Evolutionary conservation across 2,797 vertebrate genomes (phyloP).

Genomic region (Basileuterus tristriatus): DNA sequence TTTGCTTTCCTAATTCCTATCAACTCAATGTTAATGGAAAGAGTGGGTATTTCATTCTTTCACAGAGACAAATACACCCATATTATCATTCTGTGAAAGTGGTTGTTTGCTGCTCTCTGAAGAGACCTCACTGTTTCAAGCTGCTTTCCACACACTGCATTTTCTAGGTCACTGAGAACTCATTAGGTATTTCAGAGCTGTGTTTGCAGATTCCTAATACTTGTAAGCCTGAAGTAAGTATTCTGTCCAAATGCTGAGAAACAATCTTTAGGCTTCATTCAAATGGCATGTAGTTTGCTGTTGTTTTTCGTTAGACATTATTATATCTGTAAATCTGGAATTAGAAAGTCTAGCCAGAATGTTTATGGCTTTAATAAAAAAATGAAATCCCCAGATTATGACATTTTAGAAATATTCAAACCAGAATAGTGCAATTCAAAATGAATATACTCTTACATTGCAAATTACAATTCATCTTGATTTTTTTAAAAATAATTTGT

Average conservation of each 20-base stretch:
- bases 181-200: slow-evolving; percentile 57
- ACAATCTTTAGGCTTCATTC: slow-evolving; percentile 35
- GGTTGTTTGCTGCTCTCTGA: background rate
- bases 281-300: slow-evolving; percentile 15
- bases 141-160: background rate
- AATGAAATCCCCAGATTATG: slow-evolving; percentile 39
- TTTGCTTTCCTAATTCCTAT: background rate
- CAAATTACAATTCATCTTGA: background rate
- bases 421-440: background rate
- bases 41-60: background rate
- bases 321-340: slow-evolving; percentile 36
- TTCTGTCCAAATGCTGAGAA: slow-evolving; percentile 33
- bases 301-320: slow-evolving; percentile 21
- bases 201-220: slow-evolving; percentile 50
- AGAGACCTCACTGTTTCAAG: background rate
- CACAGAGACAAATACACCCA: background rate
- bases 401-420: slow-evolving; percentile 23
- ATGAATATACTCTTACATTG: background rate
- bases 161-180: slow-evolving; percentile 66
- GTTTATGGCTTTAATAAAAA: slow-evolving; percentile 35
- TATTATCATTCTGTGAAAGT: background rate
- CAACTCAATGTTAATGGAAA: background rate
- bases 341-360: background rate
- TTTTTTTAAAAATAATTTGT: background rate
- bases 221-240: slow-evolving; percentile 52